These are phyloP conservation scores for Caenorhabditis inopinata DNA, from an alignment of 1,140 invertebrate genomes.

Conservation along the genomic window DNA sequence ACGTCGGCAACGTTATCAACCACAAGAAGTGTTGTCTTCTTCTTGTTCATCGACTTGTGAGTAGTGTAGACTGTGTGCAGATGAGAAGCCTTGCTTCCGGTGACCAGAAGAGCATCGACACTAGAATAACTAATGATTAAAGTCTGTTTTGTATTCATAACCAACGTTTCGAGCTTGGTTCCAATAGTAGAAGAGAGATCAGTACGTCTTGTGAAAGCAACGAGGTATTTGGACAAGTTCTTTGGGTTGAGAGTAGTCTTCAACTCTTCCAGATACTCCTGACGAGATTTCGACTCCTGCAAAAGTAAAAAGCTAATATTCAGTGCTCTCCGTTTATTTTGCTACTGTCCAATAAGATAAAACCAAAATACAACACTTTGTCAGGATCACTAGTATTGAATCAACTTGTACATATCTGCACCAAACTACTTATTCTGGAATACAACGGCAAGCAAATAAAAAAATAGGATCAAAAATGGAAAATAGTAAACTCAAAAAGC, in stretches of 20 bases:
- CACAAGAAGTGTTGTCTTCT: constrained; percentile 79
- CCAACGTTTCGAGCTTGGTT: constrained; percentile 62
- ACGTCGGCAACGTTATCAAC: constrained; percentile 80
- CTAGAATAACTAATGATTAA: constrained; percentile 67
- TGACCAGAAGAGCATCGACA: constrained; percentile 78
- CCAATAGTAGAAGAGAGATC: constrained; percentile 63
- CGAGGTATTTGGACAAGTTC: constrained; percentile 72
- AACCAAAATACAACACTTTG: not conserved
- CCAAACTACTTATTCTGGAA: not conserved
- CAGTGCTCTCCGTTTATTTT: too few relatives aligned
- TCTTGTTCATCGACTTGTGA: constrained; percentile 75
- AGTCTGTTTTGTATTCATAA: not conserved
- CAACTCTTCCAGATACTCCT: constrained; percentile 78
- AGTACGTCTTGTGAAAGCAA: constrained; percentile 60
- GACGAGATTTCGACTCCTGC: constrained; percentile 67
- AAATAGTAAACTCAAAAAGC: not conserved
- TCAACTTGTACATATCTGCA: not conserved
- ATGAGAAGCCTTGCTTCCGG: constrained; percentile 79
- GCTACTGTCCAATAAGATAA: not conserved
- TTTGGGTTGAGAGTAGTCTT: constrained; percentile 79
- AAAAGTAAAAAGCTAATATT: not conserved
- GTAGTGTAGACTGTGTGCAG: constrained; percentile 76
- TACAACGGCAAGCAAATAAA: not conserved
- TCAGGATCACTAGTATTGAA: not conserved
- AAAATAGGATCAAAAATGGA: not conserved